Evolutionary conservation across 1,140 invertebrate genomes (phyloP).

Genomic region (Telenomus remus): DNA sequence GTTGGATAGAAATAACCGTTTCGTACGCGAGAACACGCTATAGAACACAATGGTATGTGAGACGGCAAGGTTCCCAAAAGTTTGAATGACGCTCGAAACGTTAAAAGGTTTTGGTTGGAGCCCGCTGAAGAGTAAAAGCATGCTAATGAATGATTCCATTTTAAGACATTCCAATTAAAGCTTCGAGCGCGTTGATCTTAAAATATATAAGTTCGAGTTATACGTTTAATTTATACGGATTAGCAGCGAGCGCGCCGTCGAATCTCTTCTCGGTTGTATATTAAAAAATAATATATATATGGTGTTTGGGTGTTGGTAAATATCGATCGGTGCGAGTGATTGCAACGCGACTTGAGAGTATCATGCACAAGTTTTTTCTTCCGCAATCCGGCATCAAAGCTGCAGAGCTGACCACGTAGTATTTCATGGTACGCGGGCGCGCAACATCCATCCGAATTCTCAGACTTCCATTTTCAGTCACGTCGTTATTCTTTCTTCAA

Average conservation of each 20-base stretch:
- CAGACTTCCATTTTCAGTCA: slow-evolving; percentile 2
- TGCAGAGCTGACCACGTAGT: slow-evolving; percentile 33
- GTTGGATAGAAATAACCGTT: slow-evolving; percentile 35
- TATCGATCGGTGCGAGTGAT: no score
- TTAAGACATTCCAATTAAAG: slow-evolving; percentile 4
- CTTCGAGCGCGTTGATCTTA: not conserved
- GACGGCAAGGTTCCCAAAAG: slow-evolving; percentile 39
- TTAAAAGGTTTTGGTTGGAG: slow-evolving; percentile 35
- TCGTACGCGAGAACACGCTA: slow-evolving; percentile 32
- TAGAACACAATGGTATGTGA: slow-evolving; percentile 24
- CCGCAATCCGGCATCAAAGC: slow-evolving; percentile 10
- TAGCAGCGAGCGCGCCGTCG: no score
- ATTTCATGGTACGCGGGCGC: slow-evolving; percentile 8
- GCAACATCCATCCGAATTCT: slow-evolving; percentile 25
- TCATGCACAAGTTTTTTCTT: slow-evolving; percentile 50
- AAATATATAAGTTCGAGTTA: slow-evolving; percentile 1
- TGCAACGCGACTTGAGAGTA: slow-evolving; percentile 7
- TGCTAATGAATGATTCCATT: slow-evolving; percentile 23
- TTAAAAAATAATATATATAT: no score
- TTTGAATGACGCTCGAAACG: slow-evolving; percentile 45
- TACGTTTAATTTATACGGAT: no score
- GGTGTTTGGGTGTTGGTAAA: no score
- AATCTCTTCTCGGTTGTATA: no score
- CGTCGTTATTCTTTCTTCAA: slow-evolving; percentile 34
- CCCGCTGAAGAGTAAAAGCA: slow-evolving; percentile 25